Conservation (phyloP, 2,888 invertebrate species). For the Cryptocephalus moraei region DNA sequence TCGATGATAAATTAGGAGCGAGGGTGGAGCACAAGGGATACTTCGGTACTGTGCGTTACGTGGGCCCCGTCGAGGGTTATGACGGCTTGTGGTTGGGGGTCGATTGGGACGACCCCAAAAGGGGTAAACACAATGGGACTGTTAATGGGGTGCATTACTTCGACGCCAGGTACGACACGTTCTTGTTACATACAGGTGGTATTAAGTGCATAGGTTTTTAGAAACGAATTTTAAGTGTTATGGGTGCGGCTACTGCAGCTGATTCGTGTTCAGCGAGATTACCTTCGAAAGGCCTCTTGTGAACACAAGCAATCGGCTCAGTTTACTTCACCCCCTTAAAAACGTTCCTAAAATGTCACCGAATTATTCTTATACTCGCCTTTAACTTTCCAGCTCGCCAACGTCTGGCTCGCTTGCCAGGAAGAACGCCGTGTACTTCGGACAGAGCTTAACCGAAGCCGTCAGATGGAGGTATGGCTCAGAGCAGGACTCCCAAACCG, state of each 20-base stretch:
- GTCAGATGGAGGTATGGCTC: constrained; percentile 58
- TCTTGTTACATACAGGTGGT: too few relatives aligned
- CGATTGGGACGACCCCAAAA: constrained; percentile 86
- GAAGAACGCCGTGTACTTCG: constrained; percentile 66
- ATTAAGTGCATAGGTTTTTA: too few relatives aligned
- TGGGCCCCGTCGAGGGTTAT: constrained; percentile 62
- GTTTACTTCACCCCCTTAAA: too few relatives aligned
- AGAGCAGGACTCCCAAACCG: constrained; percentile 48
- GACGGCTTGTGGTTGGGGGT: constrained; percentile 80
- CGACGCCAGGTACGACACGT: constrained; percentile 45
- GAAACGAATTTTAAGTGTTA: too few relatives aligned
- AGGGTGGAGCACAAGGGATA: constrained; percentile 31
- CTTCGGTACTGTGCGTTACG: constrained; percentile 59
- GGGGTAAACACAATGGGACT: constrained; percentile 90
- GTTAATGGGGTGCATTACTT: constrained; percentile 78
- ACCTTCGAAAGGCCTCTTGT: too few relatives aligned
- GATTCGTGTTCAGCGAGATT: too few relatives aligned
- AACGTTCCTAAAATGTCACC: too few relatives aligned
- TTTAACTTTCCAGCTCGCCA: constrained; percentile 44
- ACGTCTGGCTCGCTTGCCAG: constrained; percentile 84
- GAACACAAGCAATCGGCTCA: too few relatives aligned
- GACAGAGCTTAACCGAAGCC: constrained; percentile 63
- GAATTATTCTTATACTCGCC: neutral
- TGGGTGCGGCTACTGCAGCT: too few relatives aligned
- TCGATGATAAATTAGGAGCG: constrained; percentile 24